A percentile compares a stretch with the other conserved stretches of the same genome.
Evolutionary conservation across 1,140 invertebrate genomes (phyloP).

Genomic region (Bombus superbus): DNA sequence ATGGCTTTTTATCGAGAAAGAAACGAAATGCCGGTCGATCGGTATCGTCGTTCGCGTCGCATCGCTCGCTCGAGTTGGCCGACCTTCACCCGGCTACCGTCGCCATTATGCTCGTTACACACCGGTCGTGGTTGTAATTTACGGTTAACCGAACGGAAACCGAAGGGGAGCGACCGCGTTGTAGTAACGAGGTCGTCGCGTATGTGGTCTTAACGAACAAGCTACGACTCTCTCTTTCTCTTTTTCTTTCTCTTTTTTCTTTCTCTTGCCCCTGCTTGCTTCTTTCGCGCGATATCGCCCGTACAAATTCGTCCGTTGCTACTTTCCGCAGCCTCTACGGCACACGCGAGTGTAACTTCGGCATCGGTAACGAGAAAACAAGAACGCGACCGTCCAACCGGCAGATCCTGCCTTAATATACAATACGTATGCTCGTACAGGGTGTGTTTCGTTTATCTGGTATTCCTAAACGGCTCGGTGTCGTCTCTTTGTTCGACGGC

Average conservation of each 20-base stretch:
- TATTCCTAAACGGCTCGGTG: no score
- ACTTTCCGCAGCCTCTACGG: not conserved
- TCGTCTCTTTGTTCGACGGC: no score
- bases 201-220: conserved; percentile 70
- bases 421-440: no score
- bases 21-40: conserved; percentile 19
- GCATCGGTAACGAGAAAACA: no score
- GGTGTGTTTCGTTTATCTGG: no score
- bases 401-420: no score
- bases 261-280: not conserved
- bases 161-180: conserved; percentile 70
- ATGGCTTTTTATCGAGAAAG: conserved; percentile 1
- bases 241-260: conserved; percentile 3
- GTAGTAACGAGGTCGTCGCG: conserved; percentile 69
- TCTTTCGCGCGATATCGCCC: not conserved
- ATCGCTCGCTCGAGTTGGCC: conserved; percentile 68
- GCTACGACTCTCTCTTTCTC: conserved; percentile 53
- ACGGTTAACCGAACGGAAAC: conserved; percentile 76
- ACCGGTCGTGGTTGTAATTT: conserved; percentile 73
- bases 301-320: not conserved
- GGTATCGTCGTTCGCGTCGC: conserved; percentile 47
- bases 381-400: no score
- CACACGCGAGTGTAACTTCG: no score
- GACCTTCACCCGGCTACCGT: conserved; percentile 73
- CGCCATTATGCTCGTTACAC: conserved; percentile 74